Conservation (phyloP, 2,888 invertebrate species). For the Drosophila cognata region DNA sequence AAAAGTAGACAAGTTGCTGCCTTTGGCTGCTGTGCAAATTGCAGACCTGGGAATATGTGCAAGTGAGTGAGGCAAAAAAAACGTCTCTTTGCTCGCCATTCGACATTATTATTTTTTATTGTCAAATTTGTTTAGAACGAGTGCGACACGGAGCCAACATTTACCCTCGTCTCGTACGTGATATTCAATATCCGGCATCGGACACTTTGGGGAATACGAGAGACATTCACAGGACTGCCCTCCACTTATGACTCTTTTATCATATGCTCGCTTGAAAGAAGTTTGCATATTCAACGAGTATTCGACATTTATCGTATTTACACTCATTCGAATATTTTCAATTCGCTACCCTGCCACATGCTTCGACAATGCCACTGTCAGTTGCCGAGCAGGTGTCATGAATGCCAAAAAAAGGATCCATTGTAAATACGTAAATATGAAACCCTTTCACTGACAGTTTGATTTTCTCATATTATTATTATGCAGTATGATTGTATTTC, state of each 20-base stretch:
- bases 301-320: constrained; percentile 21
- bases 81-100: constrained; percentile 22
- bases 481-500: background rate
- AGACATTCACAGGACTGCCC: constrained; percentile 9
- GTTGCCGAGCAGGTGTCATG: constrained; percentile 39
- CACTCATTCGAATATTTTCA: constrained; percentile 32
- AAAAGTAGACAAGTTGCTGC: constrained; percentile 72
- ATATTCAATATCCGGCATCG: constrained; percentile 64
- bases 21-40: constrained; percentile 56
- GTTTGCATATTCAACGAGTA: constrained; percentile 57
- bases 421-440: constrained; percentile 3
- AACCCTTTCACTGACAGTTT: constrained; percentile 36
- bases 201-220: constrained; percentile 71
- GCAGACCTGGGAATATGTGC: constrained; percentile 73
- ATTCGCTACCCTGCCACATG: constrained; percentile 33
- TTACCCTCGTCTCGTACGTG: constrained; percentile 80
- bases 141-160: constrained; percentile 46
- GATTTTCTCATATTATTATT: background rate
- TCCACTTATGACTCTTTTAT: constrained; percentile 59
- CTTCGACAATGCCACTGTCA: constrained; percentile 22
- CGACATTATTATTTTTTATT: constrained; percentile 66
- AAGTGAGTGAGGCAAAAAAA: constrained; percentile 15
- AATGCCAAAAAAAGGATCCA: background rate
- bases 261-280: constrained; percentile 33
- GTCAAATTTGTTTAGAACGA: constrained; percentile 68